These are phyloP conservation scores for Calliphora vicina DNA, from an alignment of 1,140 invertebrate genomes.

Conservation along the genomic window DNA sequence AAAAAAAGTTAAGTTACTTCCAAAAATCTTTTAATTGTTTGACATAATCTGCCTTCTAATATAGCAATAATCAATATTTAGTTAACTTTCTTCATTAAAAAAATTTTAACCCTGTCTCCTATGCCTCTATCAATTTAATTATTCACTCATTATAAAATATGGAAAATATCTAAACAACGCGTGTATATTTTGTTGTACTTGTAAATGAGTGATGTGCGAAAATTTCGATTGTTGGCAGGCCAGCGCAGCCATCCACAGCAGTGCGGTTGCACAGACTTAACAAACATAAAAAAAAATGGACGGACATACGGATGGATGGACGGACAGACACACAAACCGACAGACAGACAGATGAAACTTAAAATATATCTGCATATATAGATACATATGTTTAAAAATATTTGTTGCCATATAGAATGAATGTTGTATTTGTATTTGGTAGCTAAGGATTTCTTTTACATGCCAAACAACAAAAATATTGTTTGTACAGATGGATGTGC, in stretches of 20 bases:
- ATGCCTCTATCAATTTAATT: too few species aligned
- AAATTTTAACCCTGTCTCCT: too few species aligned
- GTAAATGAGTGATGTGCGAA: conserved; percentile 33
- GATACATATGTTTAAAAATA: conserved; percentile 24
- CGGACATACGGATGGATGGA: not conserved
- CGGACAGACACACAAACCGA: not conserved
- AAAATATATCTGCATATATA: conserved; percentile 18
- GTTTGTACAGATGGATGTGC: not conserved
- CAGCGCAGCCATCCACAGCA: too few species aligned
- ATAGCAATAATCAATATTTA: too few species aligned
- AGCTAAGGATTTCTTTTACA: conserved; percentile 3
- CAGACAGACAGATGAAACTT: not conserved
- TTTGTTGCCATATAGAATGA: conserved; percentile 6
- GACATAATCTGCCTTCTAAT: too few species aligned
- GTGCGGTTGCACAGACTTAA: not conserved
- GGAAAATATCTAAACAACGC: not conserved
- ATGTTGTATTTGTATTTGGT: conserved; percentile 10
- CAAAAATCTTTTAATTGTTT: too few species aligned
- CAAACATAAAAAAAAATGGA: not conserved
- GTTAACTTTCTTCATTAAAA: too few species aligned
- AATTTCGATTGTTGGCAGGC: conserved; percentile 22
- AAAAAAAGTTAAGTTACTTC: too few species aligned
- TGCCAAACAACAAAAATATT: not conserved
- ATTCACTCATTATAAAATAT: not conserved
- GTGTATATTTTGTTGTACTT: conserved; percentile 1